Evolutionary conservation across 1,140 invertebrate species (phyloP), one percentile per base, ranked within the genome.

Genomic region (Polypedilum vanderplanki): DNA sequence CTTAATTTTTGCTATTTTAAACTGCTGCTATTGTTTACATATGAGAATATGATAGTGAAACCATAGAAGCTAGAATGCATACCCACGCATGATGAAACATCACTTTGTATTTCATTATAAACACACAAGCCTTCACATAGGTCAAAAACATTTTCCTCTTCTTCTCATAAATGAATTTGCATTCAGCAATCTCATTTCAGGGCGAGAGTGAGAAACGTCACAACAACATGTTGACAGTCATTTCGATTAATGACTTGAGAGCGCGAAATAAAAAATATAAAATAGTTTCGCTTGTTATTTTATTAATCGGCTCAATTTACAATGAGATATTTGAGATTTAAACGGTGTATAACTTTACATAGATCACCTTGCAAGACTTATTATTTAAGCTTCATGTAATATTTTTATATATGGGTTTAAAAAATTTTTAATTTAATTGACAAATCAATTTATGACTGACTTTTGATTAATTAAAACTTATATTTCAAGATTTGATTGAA

Each of bases 261-360:
- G 24, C 24, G 24, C 24, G 24, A 3, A 3, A n/a, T n/a, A n/a
- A n/a, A 33, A 15, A 57, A 57, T 57, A 15, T 9, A 57, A n/a
- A 15, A 57, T n/a, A 33, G 8, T 46, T 46, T 57, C n/a, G 46
- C 12, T 33, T 33, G 24, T 33, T 33, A 33, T 33, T n/a, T 4
- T n/a, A 57, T 57, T 57, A 57, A 57, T 57, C 46, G 46, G 46
- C 46, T 57, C 46, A 57, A 57, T 57, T 57, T 57, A 57, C 46
- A 57, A 57, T n/a, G 12, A 57, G 46, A 57, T 57, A 33, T 33
- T 33, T 33, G 24, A 33, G 24, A 33, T 33, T 33, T 33, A 33
- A 33, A 5, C 24, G 24, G 24, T 33, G 24, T 33, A 33, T 33
- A 33, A 33, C 5, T 33, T 33, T 33, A 33, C 24, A 33, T 33